A percentile compares a stretch with the other conserved stretches of the same genome.
Evolutionary conservation across 2,797 vertebrate genomes (phyloP).

Genomic region (Simalia tracyae): DNA sequence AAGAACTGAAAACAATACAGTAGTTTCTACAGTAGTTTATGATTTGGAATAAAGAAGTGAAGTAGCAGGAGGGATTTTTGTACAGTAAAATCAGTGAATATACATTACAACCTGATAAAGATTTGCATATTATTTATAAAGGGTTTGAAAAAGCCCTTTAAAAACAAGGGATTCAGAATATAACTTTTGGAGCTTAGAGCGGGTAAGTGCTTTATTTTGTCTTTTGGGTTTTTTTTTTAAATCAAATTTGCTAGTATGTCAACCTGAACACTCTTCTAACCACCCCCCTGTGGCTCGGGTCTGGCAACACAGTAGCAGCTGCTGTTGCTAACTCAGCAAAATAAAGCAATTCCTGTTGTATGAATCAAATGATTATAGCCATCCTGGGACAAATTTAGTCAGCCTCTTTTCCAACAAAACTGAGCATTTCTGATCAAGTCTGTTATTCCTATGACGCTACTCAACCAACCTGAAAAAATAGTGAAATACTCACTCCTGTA

Average conservation of each 20-base stretch:
- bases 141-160: neutral
- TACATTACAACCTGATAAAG: slow-evolving; percentile 27
- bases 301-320: slow-evolving; percentile 52
- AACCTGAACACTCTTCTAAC: slow-evolving; percentile 25
- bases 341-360: slow-evolving; percentile 64
- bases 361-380: slow-evolving; percentile 46
- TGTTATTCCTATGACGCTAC: slow-evolving; percentile 43
- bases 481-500: no score
- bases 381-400: slow-evolving; percentile 40
- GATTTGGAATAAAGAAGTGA: neutral
- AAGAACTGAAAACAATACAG: no score
- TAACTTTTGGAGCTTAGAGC: neutral
- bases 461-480: neutral
- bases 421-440: slow-evolving; percentile 56
- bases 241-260: slow-evolving; percentile 18
- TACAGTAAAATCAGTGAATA: slow-evolving; percentile 34
- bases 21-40: no score
- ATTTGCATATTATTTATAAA: neutral
- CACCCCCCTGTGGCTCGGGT: slow-evolving; percentile 61
- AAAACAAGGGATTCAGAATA: slow-evolving; percentile 19
- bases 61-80: neutral
- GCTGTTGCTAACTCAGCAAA: slow-evolving; percentile 48
- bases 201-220: no score
- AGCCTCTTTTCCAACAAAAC: slow-evolving; percentile 44
- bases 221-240: slow-evolving; percentile 13